Conservation (phyloP, 2,113 vertebrate species). For the Misgurnus anguillicaudatus region DNA sequence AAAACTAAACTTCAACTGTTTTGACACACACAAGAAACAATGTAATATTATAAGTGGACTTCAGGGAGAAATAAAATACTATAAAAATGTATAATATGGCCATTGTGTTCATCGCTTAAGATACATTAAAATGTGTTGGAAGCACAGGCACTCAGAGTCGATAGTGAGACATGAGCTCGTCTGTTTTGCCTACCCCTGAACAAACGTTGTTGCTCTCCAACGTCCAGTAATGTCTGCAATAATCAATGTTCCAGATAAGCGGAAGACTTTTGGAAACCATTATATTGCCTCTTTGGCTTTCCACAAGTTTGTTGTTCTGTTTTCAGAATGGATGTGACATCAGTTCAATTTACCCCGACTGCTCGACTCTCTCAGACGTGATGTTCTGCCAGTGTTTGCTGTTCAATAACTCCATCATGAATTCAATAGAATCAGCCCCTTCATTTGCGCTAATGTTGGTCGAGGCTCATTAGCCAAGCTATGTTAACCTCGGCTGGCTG, state of each 20-base stretch:
- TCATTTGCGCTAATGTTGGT: conserved; percentile 40
- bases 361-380: conserved; percentile 3
- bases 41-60: neutral
- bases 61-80: neutral
- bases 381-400: conserved; percentile 18
- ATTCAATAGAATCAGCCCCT: conserved; percentile 37
- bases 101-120: neutral
- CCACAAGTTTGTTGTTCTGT: conserved; percentile 15
- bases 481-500: conserved; percentile 79
- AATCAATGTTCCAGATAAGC: conserved; percentile 35
- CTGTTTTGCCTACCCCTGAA: conserved; percentile 21
- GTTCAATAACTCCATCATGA: conserved; percentile 32
- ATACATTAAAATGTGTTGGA: conserved; percentile 4
- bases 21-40: neutral
- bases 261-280: conserved; percentile 24
- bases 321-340: conserved; percentile 23
- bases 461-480: conserved; percentile 60
- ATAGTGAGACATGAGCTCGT: conserved; percentile 4
- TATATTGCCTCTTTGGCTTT: conserved; percentile 23
- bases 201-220: conserved; percentile 15
- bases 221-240: conserved; percentile 15
- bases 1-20: neutral
- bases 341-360: conserved; percentile 28
- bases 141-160: conserved; percentile 7
- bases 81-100: neutral